Evolutionary conservation across 1,140 invertebrate species (phyloP).

Genomic region (Drosophila bipectinata): DNA sequence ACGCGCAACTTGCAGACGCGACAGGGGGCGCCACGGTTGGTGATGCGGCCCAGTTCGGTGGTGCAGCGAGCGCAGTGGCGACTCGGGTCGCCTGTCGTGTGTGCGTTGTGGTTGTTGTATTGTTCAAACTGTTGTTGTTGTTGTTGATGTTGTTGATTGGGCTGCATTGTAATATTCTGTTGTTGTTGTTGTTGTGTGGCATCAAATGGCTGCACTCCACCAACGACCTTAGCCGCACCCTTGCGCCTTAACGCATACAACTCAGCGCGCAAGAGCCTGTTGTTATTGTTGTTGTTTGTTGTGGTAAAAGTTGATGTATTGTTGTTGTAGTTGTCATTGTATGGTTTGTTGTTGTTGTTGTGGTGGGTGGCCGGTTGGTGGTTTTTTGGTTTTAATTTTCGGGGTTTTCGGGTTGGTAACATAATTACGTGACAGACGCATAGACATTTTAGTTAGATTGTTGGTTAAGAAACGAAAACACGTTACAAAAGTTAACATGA

Average conservation of each 20-base stretch:
- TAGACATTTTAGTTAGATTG: conserved; percentile 54
- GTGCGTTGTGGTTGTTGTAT: conserved; percentile 72
- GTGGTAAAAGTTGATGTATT: conserved; percentile 25
- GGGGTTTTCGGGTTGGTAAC: conserved; percentile 25
- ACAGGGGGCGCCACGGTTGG: conserved; percentile 90
- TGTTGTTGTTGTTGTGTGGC: conserved; percentile 68
- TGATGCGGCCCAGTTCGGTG: conserved; percentile 89
- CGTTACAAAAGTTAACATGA: conserved; percentile 64
- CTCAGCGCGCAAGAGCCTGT: conserved; percentile 88
- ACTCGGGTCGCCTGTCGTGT: conserved; percentile 83
- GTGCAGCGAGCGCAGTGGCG: conserved; percentile 89
- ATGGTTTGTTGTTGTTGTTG: conserved; percentile 27
- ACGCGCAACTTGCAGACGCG: conserved; percentile 88
- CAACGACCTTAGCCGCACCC: conserved; percentile 85
- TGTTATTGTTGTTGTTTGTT: conserved; percentile 35
- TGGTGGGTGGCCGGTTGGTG: conserved; percentile 22
- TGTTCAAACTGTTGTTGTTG: conserved; percentile 63
- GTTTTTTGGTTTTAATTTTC: conserved; percentile 19
- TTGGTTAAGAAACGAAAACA: conserved; percentile 62
- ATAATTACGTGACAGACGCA: conserved; percentile 63
- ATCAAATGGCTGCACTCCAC: conserved; percentile 65
- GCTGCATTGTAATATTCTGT: conserved; percentile 44
- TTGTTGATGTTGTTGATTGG: conserved; percentile 58
- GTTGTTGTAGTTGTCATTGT: conserved; percentile 44
- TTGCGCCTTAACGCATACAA: conserved; percentile 86